phyloP scores from a whole-genome alignment of 92 coral and sea anemone genomes.

The Muricea muricata region DNA sequence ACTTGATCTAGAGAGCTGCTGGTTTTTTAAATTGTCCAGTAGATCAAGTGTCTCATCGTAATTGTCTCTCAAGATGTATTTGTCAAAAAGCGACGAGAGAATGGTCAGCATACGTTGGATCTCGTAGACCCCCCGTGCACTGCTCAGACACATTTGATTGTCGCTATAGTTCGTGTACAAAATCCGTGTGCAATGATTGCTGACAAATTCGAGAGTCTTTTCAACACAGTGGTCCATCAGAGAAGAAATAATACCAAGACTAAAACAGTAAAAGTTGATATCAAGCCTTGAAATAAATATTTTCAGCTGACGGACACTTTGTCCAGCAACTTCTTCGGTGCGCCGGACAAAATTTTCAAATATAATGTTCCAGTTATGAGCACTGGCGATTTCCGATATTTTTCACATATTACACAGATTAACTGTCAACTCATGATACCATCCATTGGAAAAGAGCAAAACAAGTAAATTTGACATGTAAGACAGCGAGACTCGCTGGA shows the following conservation, averaged over 20 bases:
- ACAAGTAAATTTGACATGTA: too few relatives aligned
- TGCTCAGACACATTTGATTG: slow-evolving; percentile 50
- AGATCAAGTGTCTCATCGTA: slow-evolving; percentile 75
- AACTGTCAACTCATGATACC: too few relatives aligned
- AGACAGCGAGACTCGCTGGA: too few relatives aligned
- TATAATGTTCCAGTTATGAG: too few relatives aligned
- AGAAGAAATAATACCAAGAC: slow-evolving; percentile 87
- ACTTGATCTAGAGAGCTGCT: slow-evolving; percentile 69
- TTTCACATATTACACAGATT: too few relatives aligned
- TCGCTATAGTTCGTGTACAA: slow-evolving; percentile 75
- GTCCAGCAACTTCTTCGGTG: too few relatives aligned
- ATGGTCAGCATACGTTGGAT: slow-evolving; percentile 80
- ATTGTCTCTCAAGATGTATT: slow-evolving; percentile 90
- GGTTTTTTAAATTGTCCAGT: slow-evolving; percentile 63
- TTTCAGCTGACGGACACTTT: too few relatives aligned
- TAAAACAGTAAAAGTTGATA: slow-evolving; percentile 31
- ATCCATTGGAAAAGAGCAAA: too few relatives aligned
- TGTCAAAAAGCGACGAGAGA: slow-evolving; percentile 89
- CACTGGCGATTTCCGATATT: too few relatives aligned
- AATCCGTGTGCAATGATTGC: slow-evolving; percentile 68
- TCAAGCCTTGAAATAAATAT: background rate
- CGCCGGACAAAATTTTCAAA: too few relatives aligned
- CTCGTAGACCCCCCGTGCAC: slow-evolving; percentile 85
- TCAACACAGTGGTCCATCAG: slow-evolving; percentile 94
- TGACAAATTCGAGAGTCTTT: slow-evolving; percentile 73